Percentiles rank a stretch among this genome's conserved stretches.
These are phyloP conservation scores for Diphyllodes magnificus DNA, from an alignment of 2,113 vertebrate genomes.

Conservation along the genomic window DNA sequence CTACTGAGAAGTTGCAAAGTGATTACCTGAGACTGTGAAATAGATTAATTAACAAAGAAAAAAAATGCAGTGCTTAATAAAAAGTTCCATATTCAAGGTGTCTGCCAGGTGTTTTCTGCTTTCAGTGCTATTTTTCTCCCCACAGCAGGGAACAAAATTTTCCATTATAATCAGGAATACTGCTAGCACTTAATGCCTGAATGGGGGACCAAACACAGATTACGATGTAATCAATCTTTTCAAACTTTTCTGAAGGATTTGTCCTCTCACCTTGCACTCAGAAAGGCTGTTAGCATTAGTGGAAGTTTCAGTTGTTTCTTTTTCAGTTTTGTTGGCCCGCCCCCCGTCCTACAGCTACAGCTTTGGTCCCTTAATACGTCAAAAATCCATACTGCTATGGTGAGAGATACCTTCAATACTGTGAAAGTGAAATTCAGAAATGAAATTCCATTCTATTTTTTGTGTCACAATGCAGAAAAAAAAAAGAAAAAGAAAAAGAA, in stretches of 20 bases:
- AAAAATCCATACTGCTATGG: background rate
- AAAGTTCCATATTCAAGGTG: conserved; percentile 29
- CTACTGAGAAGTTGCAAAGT: conserved; percentile 10
- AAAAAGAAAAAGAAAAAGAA: background rate
- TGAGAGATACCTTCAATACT: background rate
- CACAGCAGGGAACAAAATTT: background rate
- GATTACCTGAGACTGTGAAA: conserved; percentile 55
- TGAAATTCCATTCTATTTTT: background rate
- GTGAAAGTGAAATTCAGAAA: background rate
- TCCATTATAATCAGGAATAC: background rate
- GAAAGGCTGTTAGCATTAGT: background rate
- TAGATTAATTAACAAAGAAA: conserved; percentile 61
- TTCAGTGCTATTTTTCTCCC: background rate
- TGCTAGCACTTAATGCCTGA: background rate
- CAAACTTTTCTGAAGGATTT: background rate
- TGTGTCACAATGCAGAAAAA: background rate
- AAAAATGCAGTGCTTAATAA: conserved; percentile 40
- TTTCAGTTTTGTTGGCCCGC: background rate
- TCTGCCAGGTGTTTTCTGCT: conserved; percentile 54
- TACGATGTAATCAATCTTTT: background rate
- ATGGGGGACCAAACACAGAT: background rate
- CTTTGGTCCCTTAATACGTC: background rate
- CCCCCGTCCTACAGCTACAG: background rate
- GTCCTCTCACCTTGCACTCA: background rate
- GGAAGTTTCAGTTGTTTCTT: background rate